Evolutionary conservation across 2,113 vertebrate species (phyloP), one percentile per base, ranked within the genome.

Genomic region (Phaethornis superciliosus): DNA sequence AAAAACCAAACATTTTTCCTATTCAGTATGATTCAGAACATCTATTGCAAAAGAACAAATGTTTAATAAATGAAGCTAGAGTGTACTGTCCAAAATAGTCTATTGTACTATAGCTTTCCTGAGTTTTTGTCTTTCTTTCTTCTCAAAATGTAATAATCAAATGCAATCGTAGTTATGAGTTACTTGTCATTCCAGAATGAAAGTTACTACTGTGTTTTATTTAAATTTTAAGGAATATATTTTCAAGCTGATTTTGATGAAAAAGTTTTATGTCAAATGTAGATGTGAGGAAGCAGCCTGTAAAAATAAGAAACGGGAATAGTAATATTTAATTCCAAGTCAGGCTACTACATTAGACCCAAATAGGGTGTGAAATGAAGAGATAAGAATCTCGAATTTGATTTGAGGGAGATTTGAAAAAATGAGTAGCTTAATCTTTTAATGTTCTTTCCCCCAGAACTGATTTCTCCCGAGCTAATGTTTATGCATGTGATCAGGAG

Each of bases 41-140:
- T 95, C 76, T 95, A 87, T 77, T 95, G 91, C 44, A 68, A 56
- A 80, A 83, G 37, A 93, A 85, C 37, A 70, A 55, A 77, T 80
- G 35, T 90, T 95, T 93, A 95, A 91, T 94, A 89, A 92, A 77
- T 95, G 67, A 85, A 82, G 72, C 42, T 80, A 30, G 75, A 69
- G 71, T 67, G 28, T 23, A 40, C 32, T 60, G 27, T 76, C 94
- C 81, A 85, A 77, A 91, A 68, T 46, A 26, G 63, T 37, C 47
- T 52, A 1, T 49, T 55, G 47, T 70, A 69, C 15, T 77, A 30
- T 54, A 70, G 47, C 27, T 89, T 91, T 89, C 47, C 23, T n/a
- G 67, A 72, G 30, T 0, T 33, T 75, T 46, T 92, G 47, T 88
- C 24, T 69, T 55, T 91, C 23, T 81, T 93, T 95, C 27, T 91